Evolutionary conservation across 2,113 vertebrate species (phyloP).

Genomic region (Ameiurus melas): DNA sequence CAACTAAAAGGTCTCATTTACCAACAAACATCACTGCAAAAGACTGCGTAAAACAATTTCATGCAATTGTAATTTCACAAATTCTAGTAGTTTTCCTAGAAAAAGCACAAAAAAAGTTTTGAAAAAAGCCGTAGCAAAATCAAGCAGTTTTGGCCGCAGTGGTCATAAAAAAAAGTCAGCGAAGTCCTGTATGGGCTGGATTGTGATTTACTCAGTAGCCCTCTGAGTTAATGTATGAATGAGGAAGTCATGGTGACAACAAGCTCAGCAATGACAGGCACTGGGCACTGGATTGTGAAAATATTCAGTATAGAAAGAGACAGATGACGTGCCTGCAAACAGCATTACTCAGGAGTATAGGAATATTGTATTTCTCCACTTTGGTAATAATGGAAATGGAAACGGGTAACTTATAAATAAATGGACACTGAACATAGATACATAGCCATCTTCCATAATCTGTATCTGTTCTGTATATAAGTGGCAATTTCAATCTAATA

Average conservation of each 20-base stretch:
- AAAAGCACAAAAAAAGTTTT: no score
- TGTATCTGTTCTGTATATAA: background rate
- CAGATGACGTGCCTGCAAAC: background rate
- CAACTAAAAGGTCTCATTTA: no score
- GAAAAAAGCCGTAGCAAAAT: no score
- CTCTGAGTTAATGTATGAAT: background rate
- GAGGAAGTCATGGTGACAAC: background rate
- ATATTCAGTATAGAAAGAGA: background rate
- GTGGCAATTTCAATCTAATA: background rate
- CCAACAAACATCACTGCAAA: no score
- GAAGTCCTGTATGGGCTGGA: no score
- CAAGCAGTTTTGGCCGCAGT: no score
- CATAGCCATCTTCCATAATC: background rate
- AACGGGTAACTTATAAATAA: background rate
- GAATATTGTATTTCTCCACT: background rate
- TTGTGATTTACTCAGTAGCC: no score
- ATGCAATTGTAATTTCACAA: no score
- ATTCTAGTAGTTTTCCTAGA: no score
- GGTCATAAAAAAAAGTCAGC: no score
- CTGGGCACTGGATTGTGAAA: no score
- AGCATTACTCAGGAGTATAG: slow-evolving; percentile 13
- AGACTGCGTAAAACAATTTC: no score
- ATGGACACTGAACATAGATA: background rate
- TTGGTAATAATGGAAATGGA: background rate
- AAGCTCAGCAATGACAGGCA: background rate